Percentiles rank a stretch among this genome's conserved stretches.
phyloP scores from a whole-genome alignment of 2,113 vertebrate species.

The Picathartes gymnocephalus region DNA sequence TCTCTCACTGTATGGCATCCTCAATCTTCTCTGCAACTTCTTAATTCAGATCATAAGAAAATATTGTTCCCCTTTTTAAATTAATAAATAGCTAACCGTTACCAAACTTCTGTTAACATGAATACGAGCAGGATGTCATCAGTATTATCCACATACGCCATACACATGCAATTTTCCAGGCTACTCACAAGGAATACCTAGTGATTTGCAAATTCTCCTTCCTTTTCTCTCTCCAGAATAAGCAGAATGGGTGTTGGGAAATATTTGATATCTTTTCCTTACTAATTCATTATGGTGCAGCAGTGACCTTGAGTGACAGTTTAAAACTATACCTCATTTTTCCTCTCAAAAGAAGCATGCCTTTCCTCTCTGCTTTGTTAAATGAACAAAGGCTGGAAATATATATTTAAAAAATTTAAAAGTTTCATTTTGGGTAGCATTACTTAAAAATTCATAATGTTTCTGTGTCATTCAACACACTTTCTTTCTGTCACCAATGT shows the following conservation, averaged over 20 bases:
- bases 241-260: not conserved
- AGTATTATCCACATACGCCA: not conserved
- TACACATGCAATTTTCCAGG: not conserved
- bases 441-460: not conserved
- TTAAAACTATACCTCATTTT: not conserved
- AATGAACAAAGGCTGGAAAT: not conserved
- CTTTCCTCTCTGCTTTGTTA: not conserved
- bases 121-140: not conserved
- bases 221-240: not conserved
- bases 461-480: not conserved
- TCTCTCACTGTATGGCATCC: not conserved
- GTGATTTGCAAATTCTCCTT: not conserved
- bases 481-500: not conserved
- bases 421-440: not conserved
- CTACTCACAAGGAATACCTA: not conserved
- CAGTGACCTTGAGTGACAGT: not conserved
- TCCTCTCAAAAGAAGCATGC: not conserved
- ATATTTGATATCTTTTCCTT: not conserved
- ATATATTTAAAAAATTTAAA: not conserved
- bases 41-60: not conserved
- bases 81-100: not conserved
- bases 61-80: not conserved
- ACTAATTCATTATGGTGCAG: not conserved
- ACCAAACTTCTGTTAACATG: not conserved
- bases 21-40: not conserved